Percentiles rank a stretch among this genome's conserved stretches.
These are phyloP conservation scores for Aleiodes leptofemur DNA, from an alignment of 2,888 invertebrate genomes.

Conservation along the genomic window DNA sequence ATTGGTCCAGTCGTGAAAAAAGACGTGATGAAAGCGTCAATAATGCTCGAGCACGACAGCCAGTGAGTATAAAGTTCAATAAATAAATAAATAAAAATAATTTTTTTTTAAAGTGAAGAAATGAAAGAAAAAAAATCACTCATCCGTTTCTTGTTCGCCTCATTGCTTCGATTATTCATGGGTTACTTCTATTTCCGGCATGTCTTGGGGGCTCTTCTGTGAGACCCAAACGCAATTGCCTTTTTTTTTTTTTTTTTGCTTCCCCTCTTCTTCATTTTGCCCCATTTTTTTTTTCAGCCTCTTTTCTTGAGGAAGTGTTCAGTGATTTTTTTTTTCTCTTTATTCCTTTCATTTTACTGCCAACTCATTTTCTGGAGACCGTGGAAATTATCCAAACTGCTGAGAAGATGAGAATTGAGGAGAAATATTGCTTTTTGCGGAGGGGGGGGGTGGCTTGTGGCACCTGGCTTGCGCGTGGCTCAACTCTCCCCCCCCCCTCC, in stretches of 20 bases:
- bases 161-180: slow-evolving; percentile 33
- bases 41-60: slow-evolving; percentile 98
- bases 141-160: slow-evolving; percentile 28
- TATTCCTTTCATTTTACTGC: slow-evolving; percentile 27
- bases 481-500: slow-evolving; percentile 16
- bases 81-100: slow-evolving; percentile 12
- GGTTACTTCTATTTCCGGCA: slow-evolving; percentile 37
- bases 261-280: background rate
- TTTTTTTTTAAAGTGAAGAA: slow-evolving; percentile 46
- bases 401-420: background rate
- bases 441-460: slow-evolving; percentile 30
- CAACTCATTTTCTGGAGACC: slow-evolving; percentile 25
- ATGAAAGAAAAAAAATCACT: slow-evolving; percentile 49
- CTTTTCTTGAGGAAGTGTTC: background rate
- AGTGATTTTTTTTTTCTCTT: slow-evolving; percentile 13
- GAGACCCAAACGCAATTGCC: background rate
- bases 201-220: background rate
- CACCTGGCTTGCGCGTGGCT: slow-evolving; percentile 44
- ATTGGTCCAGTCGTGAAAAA: slow-evolving; percentile 99
- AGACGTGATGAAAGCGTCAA: slow-evolving; percentile 99
- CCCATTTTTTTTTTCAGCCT: too few species aligned
- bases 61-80: slow-evolving; percentile 14
- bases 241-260: background rate
- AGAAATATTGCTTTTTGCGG: background rate
- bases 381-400: slow-evolving; percentile 1